phyloP scores from a whole-genome alignment of 1,140 invertebrate species.

The Hesperophylax magnus region DNA sequence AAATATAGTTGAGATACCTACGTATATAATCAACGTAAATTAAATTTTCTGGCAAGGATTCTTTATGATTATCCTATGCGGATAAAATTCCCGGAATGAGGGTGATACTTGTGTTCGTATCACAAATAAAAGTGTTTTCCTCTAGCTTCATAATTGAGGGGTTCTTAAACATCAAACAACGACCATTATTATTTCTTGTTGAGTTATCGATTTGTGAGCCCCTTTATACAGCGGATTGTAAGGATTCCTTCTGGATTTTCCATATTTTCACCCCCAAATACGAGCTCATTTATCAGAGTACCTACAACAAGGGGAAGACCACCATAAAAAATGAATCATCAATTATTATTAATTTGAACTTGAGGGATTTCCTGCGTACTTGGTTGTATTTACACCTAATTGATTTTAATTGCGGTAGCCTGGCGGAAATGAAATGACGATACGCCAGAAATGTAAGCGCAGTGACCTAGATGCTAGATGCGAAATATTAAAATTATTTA shows the following conservation, averaged over 20 bases:
- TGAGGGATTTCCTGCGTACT: neutral
- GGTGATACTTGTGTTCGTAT: neutral
- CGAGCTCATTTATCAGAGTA: neutral
- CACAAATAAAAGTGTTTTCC: neutral
- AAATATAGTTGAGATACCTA: neutral
- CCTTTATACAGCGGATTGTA: neutral
- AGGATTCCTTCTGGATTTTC: neutral
- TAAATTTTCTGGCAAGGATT: no score
- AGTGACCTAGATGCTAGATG: no score
- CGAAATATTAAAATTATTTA: no score
- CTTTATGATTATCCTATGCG: no score
- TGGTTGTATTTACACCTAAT: neutral
- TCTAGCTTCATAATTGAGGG: conserved; percentile 1
- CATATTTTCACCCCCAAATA: neutral
- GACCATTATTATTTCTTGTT: neutral
- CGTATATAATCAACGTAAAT: no score
- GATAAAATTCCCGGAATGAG: neutral
- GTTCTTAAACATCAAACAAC: neutral
- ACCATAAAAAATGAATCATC: neutral
- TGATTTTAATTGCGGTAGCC: neutral
- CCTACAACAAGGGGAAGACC: neutral
- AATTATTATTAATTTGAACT: neutral
- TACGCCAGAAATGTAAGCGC: no score
- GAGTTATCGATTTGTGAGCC: neutral
- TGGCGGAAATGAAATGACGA: neutral